Evolutionary conservation across 2,797 vertebrate species (phyloP), one percentile per base, ranked within the genome.

Genomic region (Ambastaia sidthimunki): DNA sequence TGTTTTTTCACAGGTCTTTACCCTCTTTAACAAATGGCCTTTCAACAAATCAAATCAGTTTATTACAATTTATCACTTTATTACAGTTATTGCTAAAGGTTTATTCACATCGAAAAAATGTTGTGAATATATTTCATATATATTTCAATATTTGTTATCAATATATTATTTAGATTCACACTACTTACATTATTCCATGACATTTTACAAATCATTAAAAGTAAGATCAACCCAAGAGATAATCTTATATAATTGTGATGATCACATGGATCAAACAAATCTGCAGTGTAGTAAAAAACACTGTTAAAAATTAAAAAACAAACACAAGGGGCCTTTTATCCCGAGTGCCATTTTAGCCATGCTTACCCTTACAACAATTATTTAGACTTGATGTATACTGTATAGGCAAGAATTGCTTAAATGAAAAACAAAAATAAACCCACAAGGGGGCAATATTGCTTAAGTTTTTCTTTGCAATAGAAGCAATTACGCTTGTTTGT

Each of bases 401-500:
- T 7, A 31, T 60, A 60, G 57, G 21, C 6, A 31, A 28, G 0
- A 62, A 1, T n/a, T 52, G 7, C 44, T 28, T 2, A 71, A 37
- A 44, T 34, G 47, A 54, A 12, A 47, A 66, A 57, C 19, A 48
- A 28, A 54, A 37, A 74, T n/a, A 44, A 44, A 5, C n/a, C 74
- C 86, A 86, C 79, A 76, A 87, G 87, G 79, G 72, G 80, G 87
- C 82, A 85, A 41, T 80, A 52, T 59, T 80, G 57, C 23, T 13
- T 44, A 54, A 78, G 34, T 18, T 19, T 71, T 65, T 79, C 11
- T 23, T 37, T 77, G 15, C 28, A 80, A 71, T 11, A 19, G 21
- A 37, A 31, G 7, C 2, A 1, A 47, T 87, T 86, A 41, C 9
- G 7, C 7, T 84, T 85, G 79, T 83, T 82, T 82, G 82, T 82